Percentiles rank a stretch among this genome's conserved stretches.
Evolutionary conservation across 2,888 invertebrate genomes (phyloP).

Genomic region (Andrena haemorrhoa): DNA sequence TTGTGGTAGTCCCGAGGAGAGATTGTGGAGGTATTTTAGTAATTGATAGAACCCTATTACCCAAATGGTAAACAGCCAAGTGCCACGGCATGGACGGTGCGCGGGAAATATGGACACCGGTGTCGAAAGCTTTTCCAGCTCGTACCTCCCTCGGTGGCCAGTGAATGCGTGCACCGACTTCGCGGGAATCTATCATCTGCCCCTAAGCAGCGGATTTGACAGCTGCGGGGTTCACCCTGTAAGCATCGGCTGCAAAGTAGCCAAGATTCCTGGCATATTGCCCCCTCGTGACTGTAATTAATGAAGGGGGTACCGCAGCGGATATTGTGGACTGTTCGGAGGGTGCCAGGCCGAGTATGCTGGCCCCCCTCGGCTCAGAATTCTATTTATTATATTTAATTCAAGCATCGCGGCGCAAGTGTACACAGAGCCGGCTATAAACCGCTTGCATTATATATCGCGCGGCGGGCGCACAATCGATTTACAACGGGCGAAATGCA

Average conservation of each 20-base stretch:
- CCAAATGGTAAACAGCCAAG: neutral
- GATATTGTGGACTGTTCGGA: conserved; percentile 61
- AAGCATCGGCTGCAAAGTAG: conserved; percentile 66
- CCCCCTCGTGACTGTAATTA: conserved; percentile 77
- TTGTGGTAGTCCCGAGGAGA: no score
- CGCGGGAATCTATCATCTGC: conserved; percentile 60
- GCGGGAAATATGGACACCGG: conserved; percentile 24
- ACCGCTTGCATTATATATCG: conserved; percentile 56
- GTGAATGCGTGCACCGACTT: conserved; percentile 52
- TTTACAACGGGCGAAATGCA: conserved; percentile 33
- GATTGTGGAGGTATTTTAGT: neutral
- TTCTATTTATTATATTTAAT: conserved; percentile 71
- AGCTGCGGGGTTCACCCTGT: conserved; percentile 66
- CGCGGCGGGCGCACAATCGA: conserved; percentile 57
- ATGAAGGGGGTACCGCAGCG: conserved; percentile 74
- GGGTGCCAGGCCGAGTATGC: conserved; percentile 58
- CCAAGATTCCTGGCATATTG: conserved; percentile 75
- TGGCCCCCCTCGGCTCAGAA: conserved; percentile 32
- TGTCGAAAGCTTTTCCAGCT: conserved; percentile 42
- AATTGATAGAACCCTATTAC: conserved; percentile 22
- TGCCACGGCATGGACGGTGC: neutral
- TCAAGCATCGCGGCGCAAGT: conserved; percentile 52
- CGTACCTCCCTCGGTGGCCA: neutral
- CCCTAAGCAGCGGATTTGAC: conserved; percentile 55
- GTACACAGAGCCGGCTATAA: conserved; percentile 48